Base-by-base conservation (phyloP, 2,888 invertebrate genomes). In the Drosophila sordidula region DNA sequence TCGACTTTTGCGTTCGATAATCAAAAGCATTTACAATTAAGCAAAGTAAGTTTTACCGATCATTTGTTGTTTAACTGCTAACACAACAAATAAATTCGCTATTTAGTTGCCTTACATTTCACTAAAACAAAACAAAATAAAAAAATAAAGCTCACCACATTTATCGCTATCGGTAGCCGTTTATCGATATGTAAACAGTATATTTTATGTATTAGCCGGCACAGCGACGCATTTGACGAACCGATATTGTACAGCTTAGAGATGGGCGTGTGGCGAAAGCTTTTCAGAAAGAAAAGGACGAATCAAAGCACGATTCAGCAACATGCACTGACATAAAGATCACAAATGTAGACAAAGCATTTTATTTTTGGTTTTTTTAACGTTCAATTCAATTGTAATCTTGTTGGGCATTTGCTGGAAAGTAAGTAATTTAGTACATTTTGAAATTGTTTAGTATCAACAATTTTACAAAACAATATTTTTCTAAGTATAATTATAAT, bases 11-110 rank as follows among this genome's bases (percentile, higher is more conserved):
- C 80, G 65, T 78, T 80, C 55, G 74, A 62, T 64, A 61, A 62
- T 57, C 51, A 64, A 78, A 77, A 84, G 83, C 83, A 84, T 84
- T 84, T 84, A 89, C 83, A 84, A 89, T 80, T 84, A 87, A 89
- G 83, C 83, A 84, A 84, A 84, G 83, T 84, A 84, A 84, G 83
- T 84, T 77, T 50, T 26, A 68, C 32, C 49, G 62, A 78, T 67
- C 55, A 68, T 76, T 77, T 83, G 72, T 63, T 29, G 55, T 50
- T 69, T 69, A 46, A 62, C 39, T 62, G 89, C 87, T 83, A 80
- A 12, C 54, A 49, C 38, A 18, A 41, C 39, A 45, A 54, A 25
- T 36, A 34, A 34, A 54, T 54, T 54, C 32, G 34, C 34, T 51
- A 65, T 75, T 75, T 57, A 73, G 83, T 82, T 86, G 83, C 63